phyloP scores from a whole-genome alignment of 2,888 invertebrate genomes.

The Aleiodes alternator region DNA sequence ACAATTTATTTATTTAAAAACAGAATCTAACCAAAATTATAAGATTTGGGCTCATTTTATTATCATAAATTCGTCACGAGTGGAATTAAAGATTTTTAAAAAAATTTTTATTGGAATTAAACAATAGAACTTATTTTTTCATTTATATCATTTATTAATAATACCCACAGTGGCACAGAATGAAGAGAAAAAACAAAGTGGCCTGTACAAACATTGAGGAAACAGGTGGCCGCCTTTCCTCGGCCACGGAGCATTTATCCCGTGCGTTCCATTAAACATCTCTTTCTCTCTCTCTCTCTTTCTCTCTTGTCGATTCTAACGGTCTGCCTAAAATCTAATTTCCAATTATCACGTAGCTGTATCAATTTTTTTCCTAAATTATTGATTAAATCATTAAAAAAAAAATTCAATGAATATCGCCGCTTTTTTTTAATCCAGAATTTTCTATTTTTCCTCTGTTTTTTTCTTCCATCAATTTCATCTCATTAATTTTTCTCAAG shows the following conservation, averaged over 20 bases:
- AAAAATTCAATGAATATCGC: background rate
- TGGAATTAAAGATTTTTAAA: conserved; percentile 10
- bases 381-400: background rate
- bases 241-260: conserved; percentile 56
- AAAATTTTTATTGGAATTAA: no score
- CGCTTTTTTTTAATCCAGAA: background rate
- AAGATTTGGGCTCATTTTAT: no score
- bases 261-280: conserved; percentile 54
- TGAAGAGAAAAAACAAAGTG: background rate
- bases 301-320: conserved; percentile 49
- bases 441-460: background rate
- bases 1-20: no score
- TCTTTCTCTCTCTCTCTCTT: conserved; percentile 5
- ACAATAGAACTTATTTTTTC: no score
- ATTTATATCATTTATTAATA: no score
- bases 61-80: background rate
- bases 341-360: conserved; percentile 36
- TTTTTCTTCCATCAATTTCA: no score
- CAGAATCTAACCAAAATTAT: no score
- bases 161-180: conserved; percentile 2
- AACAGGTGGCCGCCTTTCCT: conserved; percentile 60
- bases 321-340: conserved; percentile 57
- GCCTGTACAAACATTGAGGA: conserved; percentile 26
- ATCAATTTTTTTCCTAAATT: background rate
- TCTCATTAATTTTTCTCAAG: background rate